Base-by-base conservation (phyloP, 2,888 invertebrate species). In the Galerucella calmariensis region DNA sequence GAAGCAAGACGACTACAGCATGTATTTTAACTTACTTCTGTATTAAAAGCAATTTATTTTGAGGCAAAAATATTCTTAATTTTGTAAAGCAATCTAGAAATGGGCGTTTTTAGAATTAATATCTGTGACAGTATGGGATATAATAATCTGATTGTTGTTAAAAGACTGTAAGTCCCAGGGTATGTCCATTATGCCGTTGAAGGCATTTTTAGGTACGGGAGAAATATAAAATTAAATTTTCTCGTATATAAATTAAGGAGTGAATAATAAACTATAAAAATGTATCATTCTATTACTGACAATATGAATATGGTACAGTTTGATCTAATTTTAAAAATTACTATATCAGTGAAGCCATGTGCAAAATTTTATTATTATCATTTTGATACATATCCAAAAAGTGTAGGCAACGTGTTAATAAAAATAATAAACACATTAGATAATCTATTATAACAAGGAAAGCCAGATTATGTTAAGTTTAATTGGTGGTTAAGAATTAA, bases 391-490 rank as follows among this genome's bases (percentile, higher is more conserved):
- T 5, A 27, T 35, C 61, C 61, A 61, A 61, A 61, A 61, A 3
- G 35, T 61, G 61, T 61, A n/a, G 61, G 61, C 11, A 35, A 12
- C 0, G 3, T 35, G 27, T 35, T 35, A n/a, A 6, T 12, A 61
- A 61, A 61, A 61, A 61, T 61, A 14, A 61, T 35, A 35, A n/a
- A 35, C 35, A 35, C 61, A 61, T 61, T 61, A 61, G 27, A 61
- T 61, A 35, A 61, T 35, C n/a, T 20, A 20, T 20, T 16, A 56
- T 56, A 56, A 56, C 56, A 51, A 51, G 14, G 10, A 0, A n/a
- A 20, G 20, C 20, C 16, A 16, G 16, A 56, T 20, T n/a, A 56
- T 20, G 2, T 56, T 20, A 8, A 20, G 3, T 56, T 56, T 56
- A 8, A 56, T 9, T 56, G 20, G 2, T 20, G 20, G 20, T 20